A percentile compares a stretch with the other conserved stretches of the same genome.
Evolutionary conservation across 2,888 invertebrate genomes (phyloP).

Genomic region (Conomelus anceps): DNA sequence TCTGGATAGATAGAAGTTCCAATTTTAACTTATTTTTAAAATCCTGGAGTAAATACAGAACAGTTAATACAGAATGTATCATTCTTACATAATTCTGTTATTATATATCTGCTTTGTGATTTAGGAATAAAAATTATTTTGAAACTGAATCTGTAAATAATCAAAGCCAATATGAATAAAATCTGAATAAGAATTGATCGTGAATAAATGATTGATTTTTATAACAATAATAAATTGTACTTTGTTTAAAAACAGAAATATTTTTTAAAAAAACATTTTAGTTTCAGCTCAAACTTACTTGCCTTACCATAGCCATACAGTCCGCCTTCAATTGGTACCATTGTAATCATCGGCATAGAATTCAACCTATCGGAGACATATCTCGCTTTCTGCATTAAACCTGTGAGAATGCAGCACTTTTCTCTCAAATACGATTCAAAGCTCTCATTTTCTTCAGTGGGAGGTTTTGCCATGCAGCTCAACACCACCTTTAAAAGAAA

Average conservation of each 20-base stretch:
- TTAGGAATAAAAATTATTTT: too few species aligned
- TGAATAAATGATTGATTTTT: not conserved
- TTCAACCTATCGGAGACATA: not conserved
- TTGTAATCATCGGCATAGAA: not conserved
- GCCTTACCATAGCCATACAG: constrained; percentile 1
- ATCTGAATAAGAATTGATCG: too few species aligned
- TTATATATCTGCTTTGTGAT: too few species aligned
- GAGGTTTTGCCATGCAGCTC: not conserved
- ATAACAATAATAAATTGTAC: not conserved
- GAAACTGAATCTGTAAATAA: too few species aligned
- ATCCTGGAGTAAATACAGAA: too few species aligned
- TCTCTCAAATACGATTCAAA: not conserved
- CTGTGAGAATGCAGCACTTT: constrained; percentile 1
- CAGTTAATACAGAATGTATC: too few species aligned
- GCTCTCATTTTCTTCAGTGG: not conserved
- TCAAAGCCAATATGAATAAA: too few species aligned
- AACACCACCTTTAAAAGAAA: not conserved
- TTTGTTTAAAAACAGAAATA: too few species aligned
- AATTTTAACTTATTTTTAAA: too few species aligned
- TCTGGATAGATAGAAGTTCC: too few species aligned
- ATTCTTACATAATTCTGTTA: too few species aligned
- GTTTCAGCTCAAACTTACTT: not conserved
- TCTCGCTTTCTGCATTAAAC: not conserved
- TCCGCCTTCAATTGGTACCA: not conserved
- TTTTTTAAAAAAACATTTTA: not conserved